Base-by-base conservation (phyloP, 2,113 vertebrate genomes). In the Mastomys coucha region DNA sequence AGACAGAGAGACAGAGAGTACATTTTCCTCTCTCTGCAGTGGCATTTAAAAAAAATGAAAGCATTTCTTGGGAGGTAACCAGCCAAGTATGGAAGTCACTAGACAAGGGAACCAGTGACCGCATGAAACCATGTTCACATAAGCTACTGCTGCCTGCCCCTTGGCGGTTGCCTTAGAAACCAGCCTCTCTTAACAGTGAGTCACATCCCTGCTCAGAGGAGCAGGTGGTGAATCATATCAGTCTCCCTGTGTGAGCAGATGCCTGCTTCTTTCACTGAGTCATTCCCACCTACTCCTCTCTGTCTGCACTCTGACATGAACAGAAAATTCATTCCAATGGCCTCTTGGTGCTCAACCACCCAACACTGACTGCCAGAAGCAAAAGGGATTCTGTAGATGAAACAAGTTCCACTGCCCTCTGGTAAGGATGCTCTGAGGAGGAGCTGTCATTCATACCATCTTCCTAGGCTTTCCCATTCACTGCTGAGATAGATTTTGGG, bases 101-200 rank as follows among this genome's bases (percentile, higher is more conserved):
- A 5, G 22, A 60, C 45, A 33, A n/a, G 39, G 4, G 7, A 24
- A 39, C 19, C 13, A n/a, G 56, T 0, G 4, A 16, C 39, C 77
- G 70, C 2, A 5, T 39, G 28, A 63, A 4, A 42, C 22, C 20
- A 8, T 16, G 2, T 78, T 87, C 72, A 36, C 33, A 36, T 17
- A 22, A 86, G 19, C 22, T 22, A n/a, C 89, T 10, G 33, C 53
- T n/a, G 31, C 72, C 88, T 65, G 2, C 58, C 11, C 7, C 65
- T 94, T 19, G 3, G 28, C 33, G 14, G 91, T 96, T 84, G 77
- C 82, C 95, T 89, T 94, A 72, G 95, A 94, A 95, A 94, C 89
- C 70, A 58, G 49, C 31, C 7, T 56, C 20, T 86, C 49, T n/a
- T 20, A 89, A 53, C 9, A 5, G 31, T 51, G 78, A 97, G 78